Evolutionary conservation across 92 coral and sea anemone genomes (phyloP), one percentile per base, ranked within the genome.

Genomic region (Virgularia gustaviana): DNA sequence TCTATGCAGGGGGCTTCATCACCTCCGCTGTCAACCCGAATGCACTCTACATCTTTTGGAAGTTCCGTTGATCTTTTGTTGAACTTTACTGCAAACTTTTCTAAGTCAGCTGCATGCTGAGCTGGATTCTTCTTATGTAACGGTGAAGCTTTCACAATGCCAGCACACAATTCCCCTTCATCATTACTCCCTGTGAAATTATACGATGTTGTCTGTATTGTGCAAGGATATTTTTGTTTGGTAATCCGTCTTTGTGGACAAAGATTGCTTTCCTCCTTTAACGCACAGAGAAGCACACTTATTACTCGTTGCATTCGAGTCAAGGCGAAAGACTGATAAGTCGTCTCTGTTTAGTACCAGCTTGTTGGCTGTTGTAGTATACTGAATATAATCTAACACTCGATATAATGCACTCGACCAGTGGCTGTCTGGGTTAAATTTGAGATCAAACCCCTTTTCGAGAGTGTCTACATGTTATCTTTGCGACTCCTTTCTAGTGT

Each of bases 321-420:
- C 78, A 11, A 79, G 54, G 18, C 83, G 71, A 65, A 87, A 87
- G 22, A 82, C 88, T 10, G 88, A 82, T 41, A 76, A 83, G 16
- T 83, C 88, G 43, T 63, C 71, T 65, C 82, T 36, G 43, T 56
- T 56, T 4, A 77, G 44, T 19, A 36, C 29, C 9, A 66, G 0
- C 30, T 54, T 66, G 31, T 77, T 45, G 2, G 57, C 24, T 13
- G 65, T 62, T 49, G 58, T 62, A 2, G 18, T 37, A 62, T 65
- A 65, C 74, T 80, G 73, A 28, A 80, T 47, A 31, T 35, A 11
- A 72, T 80, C 78, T 10, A 80, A 49, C 4, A 51, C 78, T 28
- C 43, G 49, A 47, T 80, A 80, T 13, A 80, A 52, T 5, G 79
- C 79, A 36, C 52, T 47, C 1, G 75, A 62, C 84, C 79, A 80